Evolutionary conservation across 2,888 invertebrate genomes (phyloP), one percentile per base, ranked within the genome.

Genomic region (Melanophora roralis): DNA sequence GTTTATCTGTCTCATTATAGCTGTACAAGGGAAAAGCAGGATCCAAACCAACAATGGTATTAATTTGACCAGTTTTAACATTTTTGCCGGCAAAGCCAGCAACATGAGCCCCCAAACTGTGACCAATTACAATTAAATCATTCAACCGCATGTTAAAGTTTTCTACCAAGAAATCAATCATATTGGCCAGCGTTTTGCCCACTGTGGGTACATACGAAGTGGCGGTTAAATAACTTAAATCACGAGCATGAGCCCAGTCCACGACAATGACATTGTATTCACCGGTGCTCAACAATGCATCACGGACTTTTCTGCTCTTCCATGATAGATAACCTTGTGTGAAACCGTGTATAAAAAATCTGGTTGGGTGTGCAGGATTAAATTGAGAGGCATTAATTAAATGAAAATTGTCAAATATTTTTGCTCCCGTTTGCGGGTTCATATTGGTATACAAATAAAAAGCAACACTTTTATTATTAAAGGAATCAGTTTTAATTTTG

Each of bases 21-120:
- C 64, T 82, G 83, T 85, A 89, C 6, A 87, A 78, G 11, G 88
- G 87, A 11, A 84, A 74, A 1, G 89, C 89, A 5, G 89, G 87
- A 81, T 89, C 89, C 64, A 89, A 81, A 16, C 86, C 93, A 78
- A 92, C 91, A 59, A 93, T 92, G 19, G 92, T 91, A 84, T 92
- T 91, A 62, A 92, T 90, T 55, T 91, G 91, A 36, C 92, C 92
- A 84, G 91, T 85, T 67, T 89, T 90, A 0, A 92, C 89, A 82
- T 91, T 91, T 81, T 92, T 92, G 3, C 92, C 93, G 9, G 92
- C 91, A 73, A 91, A 91, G 0, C 93, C 93, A n/a, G 92, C 91
- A 1, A 92, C 91, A 82, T 93, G 93, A 0, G 92, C 92, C 0
- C 93, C 93, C 74, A 93, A 88, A 78, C 92, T 92, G 82, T 92